Base-by-base conservation (phyloP, 2,113 vertebrate genomes). In the Prionailurus viverrinus region DNA sequence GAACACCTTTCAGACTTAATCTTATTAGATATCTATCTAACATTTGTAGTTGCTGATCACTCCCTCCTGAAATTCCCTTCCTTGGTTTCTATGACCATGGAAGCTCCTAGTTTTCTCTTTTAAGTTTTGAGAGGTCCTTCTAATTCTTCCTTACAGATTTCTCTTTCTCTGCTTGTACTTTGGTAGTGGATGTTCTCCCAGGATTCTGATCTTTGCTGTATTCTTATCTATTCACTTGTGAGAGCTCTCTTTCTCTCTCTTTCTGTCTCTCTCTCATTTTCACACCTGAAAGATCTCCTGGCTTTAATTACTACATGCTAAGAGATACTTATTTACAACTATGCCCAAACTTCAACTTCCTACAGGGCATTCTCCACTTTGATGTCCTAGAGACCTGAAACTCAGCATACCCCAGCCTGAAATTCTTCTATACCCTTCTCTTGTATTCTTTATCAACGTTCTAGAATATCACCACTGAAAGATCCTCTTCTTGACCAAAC, bases 401-500 rank as follows among this genome's bases (percentile, higher is more conserved):
- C 4, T 94, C 4, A 51, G 51, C 23, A 87, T 73, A 81, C 45
- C 21, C 11, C 69, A 78, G 58, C 5, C 39, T 95, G 81, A 51
- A 95, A 95, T 93, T 88, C 29, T 74, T 88, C 66, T 63, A 82
- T 7, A 74, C 1, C 3, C n/a, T 63, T 87, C 65, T 95, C 58
- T 81, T 23, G 5, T 41, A 92, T 88, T 88, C 76, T 53, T 73
- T n/a, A 81, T 81, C 66, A 82, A 89, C 13, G 41, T 33, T 94
- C 65, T 83, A 83, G 68, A 79, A 85, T 14, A 76, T 58, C 3
- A 16, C 61, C 36, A 84, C 61, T 74, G 27, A 90, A 95, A 89
- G 18, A 74, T 83, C 83, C 27, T 83, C 86, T 89, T 55, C 36
- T 76, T 90, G 79, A 89, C 27, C 69, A 95, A 83, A 89, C 45